These are phyloP conservation scores for Lepilemur septentrionalis DNA, from an alignment of 2,797 vertebrate species.

Conservation along the genomic window DNA sequence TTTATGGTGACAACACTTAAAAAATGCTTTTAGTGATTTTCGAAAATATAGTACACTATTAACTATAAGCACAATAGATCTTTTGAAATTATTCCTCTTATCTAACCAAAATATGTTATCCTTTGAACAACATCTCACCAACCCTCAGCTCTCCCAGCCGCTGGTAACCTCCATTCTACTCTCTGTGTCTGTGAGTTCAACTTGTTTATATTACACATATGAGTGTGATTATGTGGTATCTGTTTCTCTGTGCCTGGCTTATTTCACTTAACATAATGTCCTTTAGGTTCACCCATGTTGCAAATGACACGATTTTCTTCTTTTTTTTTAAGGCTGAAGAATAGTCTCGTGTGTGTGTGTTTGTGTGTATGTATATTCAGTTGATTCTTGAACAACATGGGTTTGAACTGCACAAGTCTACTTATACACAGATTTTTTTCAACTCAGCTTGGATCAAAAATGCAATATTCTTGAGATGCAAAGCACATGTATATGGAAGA, in stretches of 20 bases:
- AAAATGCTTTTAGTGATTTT: neutral
- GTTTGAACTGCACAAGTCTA: neutral
- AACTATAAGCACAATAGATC: neutral
- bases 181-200: neutral
- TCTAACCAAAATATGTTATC: neutral
- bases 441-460: neutral
- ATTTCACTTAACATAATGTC: neutral
- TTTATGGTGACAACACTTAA: neutral
- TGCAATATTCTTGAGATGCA: neutral
- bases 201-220: neutral
- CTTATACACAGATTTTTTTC: neutral
- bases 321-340: neutral
- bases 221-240: neutral
- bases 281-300: neutral
- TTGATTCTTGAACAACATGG: neutral
- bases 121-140: neutral
- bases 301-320: neutral
- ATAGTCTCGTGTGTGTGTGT: neutral
- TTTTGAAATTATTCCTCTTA: neutral
- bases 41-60: neutral
- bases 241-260: neutral
- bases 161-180: neutral
- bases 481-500: neutral
- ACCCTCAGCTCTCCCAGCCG: neutral
- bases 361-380: neutral